Percentiles rank a stretch among this genome's conserved stretches.
Conservation (phyloP, 2,888 invertebrate species). For the Sinhomidia bicolor region DNA sequence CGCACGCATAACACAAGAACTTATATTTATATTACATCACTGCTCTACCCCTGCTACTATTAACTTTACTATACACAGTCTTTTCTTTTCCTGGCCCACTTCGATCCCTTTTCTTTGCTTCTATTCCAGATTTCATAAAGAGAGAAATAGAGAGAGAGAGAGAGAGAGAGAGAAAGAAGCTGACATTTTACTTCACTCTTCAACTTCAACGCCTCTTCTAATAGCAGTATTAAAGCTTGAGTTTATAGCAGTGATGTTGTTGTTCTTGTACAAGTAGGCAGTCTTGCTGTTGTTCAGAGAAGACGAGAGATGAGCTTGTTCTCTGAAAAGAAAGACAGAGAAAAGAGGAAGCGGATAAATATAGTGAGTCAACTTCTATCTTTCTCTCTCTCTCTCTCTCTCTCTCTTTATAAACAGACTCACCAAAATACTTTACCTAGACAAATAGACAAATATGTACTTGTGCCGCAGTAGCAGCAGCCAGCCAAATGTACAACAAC, state of each 20-base stretch:
- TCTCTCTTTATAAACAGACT: background rate
- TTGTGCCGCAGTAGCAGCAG: background rate
- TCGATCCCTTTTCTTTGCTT: slow-evolving; percentile 46
- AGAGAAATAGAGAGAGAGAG: slow-evolving; percentile 10
- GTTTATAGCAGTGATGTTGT: slow-evolving; percentile 20
- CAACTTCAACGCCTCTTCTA: slow-evolving; percentile 69
- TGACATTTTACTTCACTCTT: slow-evolving; percentile 65
- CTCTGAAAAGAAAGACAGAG: background rate
- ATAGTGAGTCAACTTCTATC: slow-evolving; percentile 16
- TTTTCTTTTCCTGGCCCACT: slow-evolving; percentile 62
- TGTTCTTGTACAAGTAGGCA: slow-evolving; percentile 3
- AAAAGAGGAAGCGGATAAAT: background rate
- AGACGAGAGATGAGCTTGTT: slow-evolving; percentile 23
- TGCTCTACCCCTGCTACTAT: background rate
- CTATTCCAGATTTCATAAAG: slow-evolving; percentile 60
- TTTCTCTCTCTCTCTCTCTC: too few relatives aligned
- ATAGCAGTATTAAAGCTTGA: slow-evolving; percentile 62
- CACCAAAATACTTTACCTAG: background rate
- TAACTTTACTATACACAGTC: background rate
- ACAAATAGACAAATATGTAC: background rate
- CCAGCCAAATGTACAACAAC: background rate
- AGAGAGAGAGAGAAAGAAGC: slow-evolving; percentile 29
- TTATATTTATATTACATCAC: background rate
- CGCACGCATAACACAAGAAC: background rate
- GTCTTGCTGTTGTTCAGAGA: background rate